phyloP scores from a whole-genome alignment of 2,113 vertebrate genomes.

The Recurvirostra avosetta region DNA sequence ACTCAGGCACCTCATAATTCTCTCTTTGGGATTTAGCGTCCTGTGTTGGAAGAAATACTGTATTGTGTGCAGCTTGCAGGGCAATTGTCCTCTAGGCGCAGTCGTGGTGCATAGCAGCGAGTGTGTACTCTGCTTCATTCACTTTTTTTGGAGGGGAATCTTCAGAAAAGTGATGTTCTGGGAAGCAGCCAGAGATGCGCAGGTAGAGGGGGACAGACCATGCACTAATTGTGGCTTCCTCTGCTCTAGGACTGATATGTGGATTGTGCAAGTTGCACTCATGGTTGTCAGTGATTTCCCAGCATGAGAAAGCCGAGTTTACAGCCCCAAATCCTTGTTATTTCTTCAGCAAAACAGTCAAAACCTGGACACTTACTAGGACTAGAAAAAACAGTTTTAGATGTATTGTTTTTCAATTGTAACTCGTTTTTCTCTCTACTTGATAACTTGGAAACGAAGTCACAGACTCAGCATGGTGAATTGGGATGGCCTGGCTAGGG shows the following conservation, averaged over 20 bases:
- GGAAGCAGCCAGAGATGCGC: neutral
- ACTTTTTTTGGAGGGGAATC: neutral
- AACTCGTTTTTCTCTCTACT: neutral
- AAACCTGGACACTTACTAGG: neutral
- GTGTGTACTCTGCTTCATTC: rapidly evolving
- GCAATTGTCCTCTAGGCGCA: neutral
- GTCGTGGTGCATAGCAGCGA: neutral
- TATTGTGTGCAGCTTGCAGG: neutral
- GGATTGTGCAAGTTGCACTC: neutral
- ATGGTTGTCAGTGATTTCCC: neutral
- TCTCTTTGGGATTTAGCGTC: neutral
- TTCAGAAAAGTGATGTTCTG: neutral
- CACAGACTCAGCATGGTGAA: neutral
- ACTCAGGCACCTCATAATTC: neutral
- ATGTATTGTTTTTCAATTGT: neutral
- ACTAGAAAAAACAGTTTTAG: neutral
- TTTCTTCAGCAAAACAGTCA: neutral
- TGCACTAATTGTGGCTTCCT: neutral
- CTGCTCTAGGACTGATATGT: neutral
- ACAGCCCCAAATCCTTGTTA: neutral
- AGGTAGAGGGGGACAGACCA: no score
- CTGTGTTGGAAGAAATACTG: neutral
- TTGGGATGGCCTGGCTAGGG: neutral
- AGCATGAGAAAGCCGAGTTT: neutral
- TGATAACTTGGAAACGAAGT: neutral